These are phyloP conservation scores for Pterocles orientalis DNA, from an alignment of 2,113 vertebrate genomes.

Conservation along the genomic window DNA sequence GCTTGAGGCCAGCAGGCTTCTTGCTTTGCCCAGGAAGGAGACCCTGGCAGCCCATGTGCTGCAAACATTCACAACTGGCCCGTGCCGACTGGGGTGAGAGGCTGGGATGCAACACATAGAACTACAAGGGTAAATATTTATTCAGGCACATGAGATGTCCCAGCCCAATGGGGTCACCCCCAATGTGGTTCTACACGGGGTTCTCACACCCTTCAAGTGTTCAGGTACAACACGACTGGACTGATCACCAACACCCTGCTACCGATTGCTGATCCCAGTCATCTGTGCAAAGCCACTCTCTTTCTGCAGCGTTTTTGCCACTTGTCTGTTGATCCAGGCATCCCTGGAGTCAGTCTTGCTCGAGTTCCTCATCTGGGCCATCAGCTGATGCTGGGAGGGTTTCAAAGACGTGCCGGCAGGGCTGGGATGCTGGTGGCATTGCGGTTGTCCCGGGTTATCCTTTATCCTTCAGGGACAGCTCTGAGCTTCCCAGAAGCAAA, in stretches of 20 bases:
- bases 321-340: rapidly evolving
- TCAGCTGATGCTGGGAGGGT: neutral
- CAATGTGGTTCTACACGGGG: neutral
- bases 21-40: neutral
- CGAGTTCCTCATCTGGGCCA: neutral
- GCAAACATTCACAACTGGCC: neutral
- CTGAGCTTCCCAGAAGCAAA: neutral
- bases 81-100: rapidly evolving
- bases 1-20: neutral
- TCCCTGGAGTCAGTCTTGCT: neutral
- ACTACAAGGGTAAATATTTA: neutral
- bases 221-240: neutral
- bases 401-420: neutral
- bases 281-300: rapidly evolving
- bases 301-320: neutral
- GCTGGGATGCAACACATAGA: neutral
- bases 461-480: neutral
- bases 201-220: neutral
- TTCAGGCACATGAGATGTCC: too few species aligned
- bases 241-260: neutral
- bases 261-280: rapidly evolving
- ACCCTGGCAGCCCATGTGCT: rapidly evolving
- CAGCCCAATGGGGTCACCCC: neutral
- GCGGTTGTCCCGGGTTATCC: rapidly evolving
- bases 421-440: neutral